A percentile compares a stretch with the other conserved stretches of the same genome.
These are phyloP conservation scores for Ancistrus triradiatus DNA, from an alignment of 2,113 vertebrate genomes.

Conservation along the genomic window DNA sequence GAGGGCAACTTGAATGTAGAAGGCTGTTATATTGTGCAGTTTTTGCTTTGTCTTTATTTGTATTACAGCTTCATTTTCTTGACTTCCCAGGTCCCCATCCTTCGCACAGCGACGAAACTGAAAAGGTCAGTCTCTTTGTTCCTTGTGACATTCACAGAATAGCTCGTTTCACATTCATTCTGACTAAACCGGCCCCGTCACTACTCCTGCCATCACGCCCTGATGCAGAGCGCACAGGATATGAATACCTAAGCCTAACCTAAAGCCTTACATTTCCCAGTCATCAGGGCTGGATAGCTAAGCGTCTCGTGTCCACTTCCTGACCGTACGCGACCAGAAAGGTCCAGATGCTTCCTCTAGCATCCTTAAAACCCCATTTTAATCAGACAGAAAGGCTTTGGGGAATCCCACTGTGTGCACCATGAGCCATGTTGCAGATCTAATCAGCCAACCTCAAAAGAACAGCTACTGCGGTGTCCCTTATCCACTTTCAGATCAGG, in stretches of 20 bases:
- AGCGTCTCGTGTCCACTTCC: too few relatives aligned
- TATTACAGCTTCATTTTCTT: not conserved
- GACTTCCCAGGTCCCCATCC: conserved; percentile 64
- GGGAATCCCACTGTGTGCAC: not conserved
- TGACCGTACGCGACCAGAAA: conserved; percentile 21
- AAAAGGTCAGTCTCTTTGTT: conserved; percentile 63
- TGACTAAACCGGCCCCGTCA: too few relatives aligned
- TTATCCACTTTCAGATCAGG: conserved; percentile 27
- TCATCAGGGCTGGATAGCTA: too few relatives aligned
- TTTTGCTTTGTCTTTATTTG: not conserved
- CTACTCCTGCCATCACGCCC: too few relatives aligned
- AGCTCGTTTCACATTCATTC: too few relatives aligned
- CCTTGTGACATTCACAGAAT: not conserved
- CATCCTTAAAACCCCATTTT: not conserved
- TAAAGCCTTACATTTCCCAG: too few relatives aligned
- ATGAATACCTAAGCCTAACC: too few relatives aligned
- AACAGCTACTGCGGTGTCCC: not conserved
- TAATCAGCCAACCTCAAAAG: not conserved
- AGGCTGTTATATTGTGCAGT: not conserved
- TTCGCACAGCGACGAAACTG: conserved; percentile 66
- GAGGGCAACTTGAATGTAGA: not conserved
- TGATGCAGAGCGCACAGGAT: too few relatives aligned
- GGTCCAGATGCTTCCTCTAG: conserved; percentile 45
- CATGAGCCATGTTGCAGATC: not conserved
- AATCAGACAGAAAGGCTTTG: not conserved